Evolutionary conservation across 2,888 invertebrate genomes (phyloP), one percentile per base, ranked within the genome.

Genomic region (Marasmarcha lunaedactyla): DNA sequence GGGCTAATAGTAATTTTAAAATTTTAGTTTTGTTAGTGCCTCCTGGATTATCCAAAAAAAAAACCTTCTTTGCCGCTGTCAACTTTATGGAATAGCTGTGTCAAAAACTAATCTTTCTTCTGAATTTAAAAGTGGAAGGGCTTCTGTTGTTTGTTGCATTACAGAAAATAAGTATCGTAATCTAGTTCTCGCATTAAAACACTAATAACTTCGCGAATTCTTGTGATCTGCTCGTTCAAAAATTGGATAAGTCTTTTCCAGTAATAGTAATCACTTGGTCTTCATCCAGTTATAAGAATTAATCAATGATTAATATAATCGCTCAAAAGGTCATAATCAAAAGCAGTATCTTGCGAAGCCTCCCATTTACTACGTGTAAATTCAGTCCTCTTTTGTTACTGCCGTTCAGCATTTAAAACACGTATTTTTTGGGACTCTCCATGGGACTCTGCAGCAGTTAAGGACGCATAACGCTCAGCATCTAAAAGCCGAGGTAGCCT

Each of bases 181-280:
- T 48, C 37, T 36, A 50, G 44, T 44, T 48, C 42, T 11, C 46
- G 30, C 15, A 47, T 36, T 37, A 49, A 40, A 46, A 49, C 48
- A 42, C 38, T 42, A 36, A 40, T 43, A 14, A 46, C 33, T 42
- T 44, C 41, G 26, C 39, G 43, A n/a, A 36, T 43, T 45, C 46
- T 45, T 42, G 42, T 45, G 48, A 46, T 20, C 44, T 33, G 35
- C n/a, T 47, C 46, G 48, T 46, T 13, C 49, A 47, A 48, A 47
- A 52, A 45, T 49, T 46, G 25, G 46, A 47, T 42, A 49, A 46
- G 33, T 41, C 15, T 35, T 47, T 51, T 10, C 49, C 44, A 40
- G 43, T 33, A 15, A 46, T 47, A 33, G 41, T 33, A 26, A 37
- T 47, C 27, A 47, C 40, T 37, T 48, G 42, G 37, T 49, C 41